Percentiles rank a stretch among this genome's conserved stretches.
phyloP scores from a whole-genome alignment of 2,113 vertebrate species.

The Excalfactoria chinensis region DNA sequence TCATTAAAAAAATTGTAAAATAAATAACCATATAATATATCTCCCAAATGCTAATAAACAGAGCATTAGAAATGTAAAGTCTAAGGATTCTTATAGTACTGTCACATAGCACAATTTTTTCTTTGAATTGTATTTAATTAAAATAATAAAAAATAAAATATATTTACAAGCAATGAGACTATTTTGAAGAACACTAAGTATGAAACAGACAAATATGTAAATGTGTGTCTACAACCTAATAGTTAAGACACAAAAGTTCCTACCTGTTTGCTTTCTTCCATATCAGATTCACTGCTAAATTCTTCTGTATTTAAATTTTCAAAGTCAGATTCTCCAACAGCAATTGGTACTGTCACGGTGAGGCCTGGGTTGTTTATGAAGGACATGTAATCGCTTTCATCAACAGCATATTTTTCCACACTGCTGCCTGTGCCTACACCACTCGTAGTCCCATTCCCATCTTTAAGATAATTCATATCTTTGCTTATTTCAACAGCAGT shows the following conservation, averaged over 20 bases:
- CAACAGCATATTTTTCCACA: slow-evolving; percentile 86
- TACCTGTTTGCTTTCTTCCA: slow-evolving; percentile 90
- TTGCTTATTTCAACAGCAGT: slow-evolving; percentile 88
- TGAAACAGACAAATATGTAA: neutral
- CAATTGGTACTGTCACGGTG: slow-evolving; percentile 94
- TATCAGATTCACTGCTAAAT: slow-evolving; percentile 92
- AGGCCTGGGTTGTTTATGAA: slow-evolving; percentile 93
- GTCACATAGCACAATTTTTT: neutral
- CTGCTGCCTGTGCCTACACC: slow-evolving; percentile 88
- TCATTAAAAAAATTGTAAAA: neutral
- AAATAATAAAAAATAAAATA: neutral
- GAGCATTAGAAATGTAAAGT: neutral
- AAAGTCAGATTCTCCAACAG: slow-evolving; percentile 95
- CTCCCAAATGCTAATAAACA: neutral
- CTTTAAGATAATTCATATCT: slow-evolving; percentile 84
- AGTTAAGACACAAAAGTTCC: slow-evolving; percentile 31
- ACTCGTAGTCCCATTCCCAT: slow-evolving; percentile 90
- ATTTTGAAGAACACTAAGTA: neutral
- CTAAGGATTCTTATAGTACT: neutral
- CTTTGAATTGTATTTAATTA: neutral
- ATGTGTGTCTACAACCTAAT: neutral
- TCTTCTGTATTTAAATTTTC: slow-evolving; percentile 96
- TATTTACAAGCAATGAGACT: neutral
- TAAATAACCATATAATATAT: neutral
- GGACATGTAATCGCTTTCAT: slow-evolving; percentile 88